Conservation (phyloP, 2,888 invertebrate species). For the Exephanes ischioxanthus region DNA sequence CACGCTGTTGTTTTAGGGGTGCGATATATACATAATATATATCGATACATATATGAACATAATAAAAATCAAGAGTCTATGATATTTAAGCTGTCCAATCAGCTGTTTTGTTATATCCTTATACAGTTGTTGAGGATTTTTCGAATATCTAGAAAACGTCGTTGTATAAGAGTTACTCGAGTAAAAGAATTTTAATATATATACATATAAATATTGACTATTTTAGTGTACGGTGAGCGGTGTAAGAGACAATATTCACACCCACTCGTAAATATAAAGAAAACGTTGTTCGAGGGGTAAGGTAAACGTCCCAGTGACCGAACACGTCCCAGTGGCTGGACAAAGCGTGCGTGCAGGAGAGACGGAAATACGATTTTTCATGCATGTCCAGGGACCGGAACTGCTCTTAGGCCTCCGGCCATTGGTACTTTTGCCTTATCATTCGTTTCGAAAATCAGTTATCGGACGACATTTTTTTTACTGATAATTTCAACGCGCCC, state of each 20-base stretch:
- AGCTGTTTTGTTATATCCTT: slow-evolving; percentile 49
- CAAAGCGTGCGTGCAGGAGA: too few relatives aligned
- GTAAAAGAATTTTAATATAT: neutral
- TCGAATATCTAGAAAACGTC: neutral
- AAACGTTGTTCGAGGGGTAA: slow-evolving; percentile 81
- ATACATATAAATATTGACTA: neutral
- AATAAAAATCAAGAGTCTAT: slow-evolving; percentile 19
- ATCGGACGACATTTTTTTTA: neutral
- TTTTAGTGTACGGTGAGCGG: neutral
- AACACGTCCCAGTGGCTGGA: too few relatives aligned
- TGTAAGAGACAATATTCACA: neutral
- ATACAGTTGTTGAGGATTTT: slow-evolving; percentile 58
- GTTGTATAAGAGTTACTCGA: neutral
- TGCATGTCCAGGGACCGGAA: too few relatives aligned
- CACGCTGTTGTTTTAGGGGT: too few relatives aligned
- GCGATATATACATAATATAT: neutral
- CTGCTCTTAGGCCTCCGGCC: too few relatives aligned
- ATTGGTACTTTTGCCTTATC: neutral
- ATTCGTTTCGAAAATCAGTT: slow-evolving; percentile 83
- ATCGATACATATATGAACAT: slow-evolving; percentile 24
- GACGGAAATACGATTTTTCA: too few relatives aligned
- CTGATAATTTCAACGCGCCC: neutral
- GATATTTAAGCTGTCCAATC: slow-evolving; percentile 53
- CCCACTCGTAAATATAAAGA: slow-evolving; percentile 49
- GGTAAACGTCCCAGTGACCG: too few relatives aligned